These are phyloP conservation scores for Anastrepha obliqua DNA, from an alignment of 1,140 invertebrate species.

Conservation along the genomic window DNA sequence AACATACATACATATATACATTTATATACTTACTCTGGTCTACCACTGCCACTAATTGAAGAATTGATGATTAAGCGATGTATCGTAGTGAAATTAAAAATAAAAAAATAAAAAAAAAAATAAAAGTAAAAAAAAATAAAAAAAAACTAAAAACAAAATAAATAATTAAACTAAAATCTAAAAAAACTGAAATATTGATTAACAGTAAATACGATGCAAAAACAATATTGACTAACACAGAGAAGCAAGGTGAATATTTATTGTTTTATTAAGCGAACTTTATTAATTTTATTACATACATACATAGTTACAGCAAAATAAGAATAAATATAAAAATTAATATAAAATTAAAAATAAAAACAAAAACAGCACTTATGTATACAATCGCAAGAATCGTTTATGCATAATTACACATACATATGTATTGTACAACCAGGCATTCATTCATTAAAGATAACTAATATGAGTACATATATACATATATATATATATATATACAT, in stretches of 20 bases:
- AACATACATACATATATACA: not conserved
- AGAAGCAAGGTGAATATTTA: not conserved
- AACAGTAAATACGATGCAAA: too few species aligned
- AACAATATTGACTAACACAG: not conserved
- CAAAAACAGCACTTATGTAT: not conserved
- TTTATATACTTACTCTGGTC: constrained; percentile 32
- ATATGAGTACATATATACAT: constrained; percentile 31
- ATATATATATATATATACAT: not conserved
- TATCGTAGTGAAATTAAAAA: constrained; percentile 11
- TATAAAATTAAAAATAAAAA: not conserved
- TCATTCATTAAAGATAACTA: constrained; percentile 11
- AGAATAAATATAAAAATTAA: not conserved
- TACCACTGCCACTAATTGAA: constrained; percentile 52
- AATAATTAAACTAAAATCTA: not conserved
- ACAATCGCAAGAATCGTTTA: constrained; percentile 39
- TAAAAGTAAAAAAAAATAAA: not conserved
- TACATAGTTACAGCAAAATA: too few species aligned
- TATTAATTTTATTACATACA: not conserved
- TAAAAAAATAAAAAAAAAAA: not conserved
- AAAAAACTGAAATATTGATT: too few species aligned
- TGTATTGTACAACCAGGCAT: not conserved
- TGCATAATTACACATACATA: not conserved
- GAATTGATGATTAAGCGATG: constrained; percentile 45
- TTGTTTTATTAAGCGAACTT: constrained; percentile 22
- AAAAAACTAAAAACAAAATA: not conserved